Evolutionary conservation across 2,797 vertebrate genomes (phyloP).

Genomic region (Apogon hyalosoma): DNA sequence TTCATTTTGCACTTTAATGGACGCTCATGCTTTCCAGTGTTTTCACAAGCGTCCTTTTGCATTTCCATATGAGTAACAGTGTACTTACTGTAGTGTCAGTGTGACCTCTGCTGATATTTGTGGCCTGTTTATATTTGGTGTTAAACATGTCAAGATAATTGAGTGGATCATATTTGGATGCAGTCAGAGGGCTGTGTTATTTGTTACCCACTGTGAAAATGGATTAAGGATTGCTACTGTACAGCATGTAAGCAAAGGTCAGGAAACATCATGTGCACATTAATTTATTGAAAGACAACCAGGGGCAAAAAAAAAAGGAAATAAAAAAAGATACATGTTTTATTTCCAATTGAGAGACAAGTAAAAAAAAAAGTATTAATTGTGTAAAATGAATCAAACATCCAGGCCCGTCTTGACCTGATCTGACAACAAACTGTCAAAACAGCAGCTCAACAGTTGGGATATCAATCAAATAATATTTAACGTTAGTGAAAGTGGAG

Average conservation of each 20-base stretch:
- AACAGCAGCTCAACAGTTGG: too few species aligned
- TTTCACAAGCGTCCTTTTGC: slow-evolving; percentile 59
- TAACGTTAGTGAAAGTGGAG: too few species aligned
- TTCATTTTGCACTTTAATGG: slow-evolving; percentile 48
- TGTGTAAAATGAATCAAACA: too few species aligned
- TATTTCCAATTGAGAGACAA: too few species aligned
- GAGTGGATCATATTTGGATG: slow-evolving; percentile 70
- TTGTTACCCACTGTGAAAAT: slow-evolving; percentile 65
- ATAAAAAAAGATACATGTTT: too few species aligned
- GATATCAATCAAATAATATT: too few species aligned
- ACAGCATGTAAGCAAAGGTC: slow-evolving; percentile 44
- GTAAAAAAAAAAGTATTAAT: too few species aligned
- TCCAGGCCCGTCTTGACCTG: too few species aligned
- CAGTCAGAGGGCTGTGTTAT: slow-evolving; percentile 46
- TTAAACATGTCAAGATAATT: slow-evolving; percentile 78
- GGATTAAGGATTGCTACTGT: slow-evolving; percentile 51
- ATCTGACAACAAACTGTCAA: too few species aligned
- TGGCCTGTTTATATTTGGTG: slow-evolving; percentile 72
- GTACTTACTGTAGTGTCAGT: slow-evolving; percentile 65
- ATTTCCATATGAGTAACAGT: slow-evolving; percentile 67
- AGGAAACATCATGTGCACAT: slow-evolving; percentile 14
- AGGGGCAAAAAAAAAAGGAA: not conserved
- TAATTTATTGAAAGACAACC: slow-evolving; percentile 15
- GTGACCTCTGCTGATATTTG: slow-evolving; percentile 76
- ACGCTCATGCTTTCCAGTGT: slow-evolving; percentile 41